Conservation (phyloP, 2,888 invertebrate species). For the Chironomus tentans region DNA sequence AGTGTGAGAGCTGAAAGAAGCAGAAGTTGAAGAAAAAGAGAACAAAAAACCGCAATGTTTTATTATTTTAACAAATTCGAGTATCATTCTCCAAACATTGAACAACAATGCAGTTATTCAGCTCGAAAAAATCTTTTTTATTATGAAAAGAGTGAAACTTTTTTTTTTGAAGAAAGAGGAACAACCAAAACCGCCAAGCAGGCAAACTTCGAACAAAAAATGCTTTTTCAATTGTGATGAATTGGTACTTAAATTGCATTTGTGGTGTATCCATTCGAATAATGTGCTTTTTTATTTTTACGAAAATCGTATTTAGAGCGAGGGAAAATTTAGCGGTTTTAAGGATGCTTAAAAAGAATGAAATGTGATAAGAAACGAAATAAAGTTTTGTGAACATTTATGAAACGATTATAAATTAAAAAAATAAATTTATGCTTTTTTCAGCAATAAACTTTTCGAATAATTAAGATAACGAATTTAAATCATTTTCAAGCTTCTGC, state of each 20-base stretch:
- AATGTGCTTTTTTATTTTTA: background rate
- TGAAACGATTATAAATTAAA: too few relatives aligned
- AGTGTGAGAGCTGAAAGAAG: background rate
- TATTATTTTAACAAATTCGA: constrained; percentile 1
- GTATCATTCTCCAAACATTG: background rate
- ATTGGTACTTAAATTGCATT: background rate
- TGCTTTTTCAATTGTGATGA: background rate
- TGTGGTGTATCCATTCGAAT: background rate
- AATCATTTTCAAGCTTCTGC: too few relatives aligned
- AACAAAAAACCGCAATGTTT: background rate
- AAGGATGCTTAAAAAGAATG: too few relatives aligned
- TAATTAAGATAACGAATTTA: too few relatives aligned
- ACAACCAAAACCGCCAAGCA: background rate
- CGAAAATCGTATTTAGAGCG: too few relatives aligned
- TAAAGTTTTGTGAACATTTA: too few relatives aligned
- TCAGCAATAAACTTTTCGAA: too few relatives aligned
- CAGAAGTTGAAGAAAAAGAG: background rate
- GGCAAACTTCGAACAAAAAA: background rate
- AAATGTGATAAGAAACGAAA: too few relatives aligned
- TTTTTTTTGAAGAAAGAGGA: background rate
- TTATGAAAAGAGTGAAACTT: background rate
- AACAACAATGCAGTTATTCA: background rate
- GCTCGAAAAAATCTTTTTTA: background rate
- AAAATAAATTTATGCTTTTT: too few relatives aligned
- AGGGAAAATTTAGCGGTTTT: too few relatives aligned